Percentiles rank a stretch among this genome's conserved stretches.
These are phyloP conservation scores for Xyrichtys novacula DNA, from an alignment of 2,797 vertebrate species.

Conservation along the genomic window DNA sequence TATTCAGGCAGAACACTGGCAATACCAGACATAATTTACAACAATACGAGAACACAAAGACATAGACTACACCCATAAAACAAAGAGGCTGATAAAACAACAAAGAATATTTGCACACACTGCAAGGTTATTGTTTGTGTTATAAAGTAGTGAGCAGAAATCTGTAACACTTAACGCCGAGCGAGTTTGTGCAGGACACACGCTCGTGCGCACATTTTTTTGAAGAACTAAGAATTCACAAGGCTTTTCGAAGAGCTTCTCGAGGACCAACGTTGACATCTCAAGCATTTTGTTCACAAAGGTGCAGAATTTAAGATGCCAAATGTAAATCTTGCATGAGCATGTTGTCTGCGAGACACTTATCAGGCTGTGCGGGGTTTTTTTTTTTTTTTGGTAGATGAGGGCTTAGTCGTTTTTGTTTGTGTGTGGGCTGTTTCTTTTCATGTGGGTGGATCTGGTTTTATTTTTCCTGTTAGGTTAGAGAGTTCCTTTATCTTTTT, in stretches of 20 bases:
- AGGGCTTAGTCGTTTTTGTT: conserved; percentile 69
- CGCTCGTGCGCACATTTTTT: conserved; percentile 13
- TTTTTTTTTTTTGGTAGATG: conserved; percentile 51
- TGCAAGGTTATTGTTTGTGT: conserved; percentile 57
- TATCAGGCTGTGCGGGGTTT: conserved; percentile 47
- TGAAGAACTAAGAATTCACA: conserved; percentile 38
- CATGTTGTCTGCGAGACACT: conserved; percentile 65
- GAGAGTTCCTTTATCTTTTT: conserved; percentile 76
- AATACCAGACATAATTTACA: conserved; percentile 34
- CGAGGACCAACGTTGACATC: conserved; percentile 61
- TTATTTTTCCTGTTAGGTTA: conserved; percentile 75
- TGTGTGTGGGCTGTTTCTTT: conserved; percentile 79
- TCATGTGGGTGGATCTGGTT: conserved; percentile 80
- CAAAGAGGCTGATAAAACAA: conserved; percentile 52
- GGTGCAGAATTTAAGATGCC: conserved; percentile 83
- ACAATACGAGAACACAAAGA: conserved; percentile 25
- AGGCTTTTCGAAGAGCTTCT: conserved; percentile 59
- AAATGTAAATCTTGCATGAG: conserved; percentile 81
- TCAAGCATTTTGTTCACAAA: conserved; percentile 78
- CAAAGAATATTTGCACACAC: conserved; percentile 54
- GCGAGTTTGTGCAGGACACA: conserved; percentile 59
- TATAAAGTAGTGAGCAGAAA: conserved; percentile 57
- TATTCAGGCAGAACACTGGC: conserved; percentile 29
- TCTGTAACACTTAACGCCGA: conserved; percentile 54
- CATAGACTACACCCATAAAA: conserved; percentile 40